phyloP scores from a whole-genome alignment of 92 coral and sea anemone species.

The Porites rus region DNA sequence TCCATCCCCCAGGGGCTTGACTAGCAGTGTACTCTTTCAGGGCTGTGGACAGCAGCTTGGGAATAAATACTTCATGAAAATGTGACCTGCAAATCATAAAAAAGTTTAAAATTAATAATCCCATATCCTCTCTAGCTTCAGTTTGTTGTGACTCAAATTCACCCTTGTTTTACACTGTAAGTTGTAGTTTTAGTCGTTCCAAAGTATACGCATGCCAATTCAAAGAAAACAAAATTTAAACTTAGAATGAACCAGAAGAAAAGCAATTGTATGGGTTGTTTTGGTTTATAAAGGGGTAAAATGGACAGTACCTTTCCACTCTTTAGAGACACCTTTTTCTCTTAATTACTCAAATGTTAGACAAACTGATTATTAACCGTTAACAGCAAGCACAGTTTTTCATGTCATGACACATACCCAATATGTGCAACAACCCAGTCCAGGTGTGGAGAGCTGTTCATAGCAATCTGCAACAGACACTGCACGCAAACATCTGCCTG shows the following conservation, averaged over 20 bases:
- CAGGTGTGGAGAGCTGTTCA: conserved; percentile 95
- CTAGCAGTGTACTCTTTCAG: conserved; percentile 83
- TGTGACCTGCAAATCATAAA: conserved; percentile 70
- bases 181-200: no score
- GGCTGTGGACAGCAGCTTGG: conserved; percentile 90
- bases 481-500: conserved; percentile 92
- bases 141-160: neutral
- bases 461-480: conserved; percentile 91
- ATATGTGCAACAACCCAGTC: conserved; percentile 99
- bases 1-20: conserved; percentile 50
- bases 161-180: neutral
- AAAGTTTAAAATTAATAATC: neutral
- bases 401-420: conserved; percentile 60
- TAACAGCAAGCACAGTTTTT: no score
- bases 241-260: no score
- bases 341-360: no score
- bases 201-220: no score
- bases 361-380: neutral
- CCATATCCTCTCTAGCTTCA: no score
- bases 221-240: no score
- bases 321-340: no score
- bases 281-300: no score
- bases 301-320: no score
- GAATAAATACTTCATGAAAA: conserved; percentile 86
- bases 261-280: no score